A percentile compares a stretch with the other conserved stretches of the same genome.
phyloP scores from a whole-genome alignment of 2,888 invertebrate genomes.

The Dolomedes plantarius region DNA sequence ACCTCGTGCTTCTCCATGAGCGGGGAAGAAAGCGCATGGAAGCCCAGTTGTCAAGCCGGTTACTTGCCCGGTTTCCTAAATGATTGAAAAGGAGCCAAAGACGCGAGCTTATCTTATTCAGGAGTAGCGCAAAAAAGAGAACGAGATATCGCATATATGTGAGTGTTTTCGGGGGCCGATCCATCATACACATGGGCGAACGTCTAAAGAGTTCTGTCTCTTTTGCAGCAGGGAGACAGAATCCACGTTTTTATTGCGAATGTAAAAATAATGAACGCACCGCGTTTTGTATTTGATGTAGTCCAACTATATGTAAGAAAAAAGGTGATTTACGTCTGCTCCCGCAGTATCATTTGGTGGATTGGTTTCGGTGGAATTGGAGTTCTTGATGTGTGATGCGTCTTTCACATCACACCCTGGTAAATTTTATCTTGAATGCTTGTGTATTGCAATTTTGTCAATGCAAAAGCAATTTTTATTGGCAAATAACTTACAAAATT shows the following conservation, averaged over 20 bases:
- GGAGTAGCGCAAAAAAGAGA: constrained; percentile 19
- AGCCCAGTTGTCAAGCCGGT: constrained; percentile 66
- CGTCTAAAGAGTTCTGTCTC: constrained; percentile 65
- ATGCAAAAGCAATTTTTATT: no score
- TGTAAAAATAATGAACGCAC: constrained; percentile 48
- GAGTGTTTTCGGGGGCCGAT: constrained; percentile 55
- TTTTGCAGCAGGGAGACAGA: constrained; percentile 13
- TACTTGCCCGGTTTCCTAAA: constrained; percentile 60
- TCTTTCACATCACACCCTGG: no score
- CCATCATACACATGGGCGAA: constrained; percentile 53
- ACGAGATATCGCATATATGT: constrained; percentile 55
- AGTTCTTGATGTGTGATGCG: no score
- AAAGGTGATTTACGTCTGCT: no score
- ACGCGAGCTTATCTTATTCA: constrained; percentile 65
- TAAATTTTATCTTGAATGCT: no score
- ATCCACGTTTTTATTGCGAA: constrained; percentile 55
- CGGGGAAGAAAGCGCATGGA: constrained; percentile 40
- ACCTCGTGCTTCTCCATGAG: not conserved
- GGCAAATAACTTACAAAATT: no score
- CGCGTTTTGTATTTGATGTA: not conserved
- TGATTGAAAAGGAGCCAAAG: constrained; percentile 70
- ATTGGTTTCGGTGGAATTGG: no score
- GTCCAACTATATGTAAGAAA: not conserved
- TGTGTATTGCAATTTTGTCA: no score
- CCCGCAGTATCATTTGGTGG: no score